Evolutionary conservation across 2,113 vertebrate species (phyloP).

Genomic region (Rhegmatorhina hoffmannsi): DNA sequence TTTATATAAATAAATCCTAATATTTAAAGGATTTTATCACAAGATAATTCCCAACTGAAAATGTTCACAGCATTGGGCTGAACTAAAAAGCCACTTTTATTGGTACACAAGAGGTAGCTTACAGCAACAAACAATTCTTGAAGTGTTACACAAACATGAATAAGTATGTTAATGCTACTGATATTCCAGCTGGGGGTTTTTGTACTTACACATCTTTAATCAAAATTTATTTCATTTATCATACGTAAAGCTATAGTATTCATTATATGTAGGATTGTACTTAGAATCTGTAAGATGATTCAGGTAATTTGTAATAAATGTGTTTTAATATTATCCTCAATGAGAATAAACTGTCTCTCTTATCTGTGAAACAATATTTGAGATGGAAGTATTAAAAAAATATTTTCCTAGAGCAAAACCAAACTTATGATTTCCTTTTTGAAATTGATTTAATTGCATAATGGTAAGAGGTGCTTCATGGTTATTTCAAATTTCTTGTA

Average conservation of each 20-base stretch:
- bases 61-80: background rate
- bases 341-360: background rate
- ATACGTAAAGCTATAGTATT: background rate
- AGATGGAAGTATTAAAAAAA: background rate
- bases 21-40: background rate
- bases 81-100: background rate
- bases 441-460: background rate
- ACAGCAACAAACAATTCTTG: background rate
- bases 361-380: background rate
- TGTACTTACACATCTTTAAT: background rate
- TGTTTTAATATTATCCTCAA: background rate
- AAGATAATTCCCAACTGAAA: background rate
- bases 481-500: background rate
- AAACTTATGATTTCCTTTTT: background rate
- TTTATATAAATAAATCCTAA: background rate
- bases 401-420: background rate
- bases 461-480: background rate
- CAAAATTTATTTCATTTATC: background rate
- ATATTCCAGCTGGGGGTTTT: background rate
- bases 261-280: background rate
- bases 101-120: background rate
- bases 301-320: background rate
- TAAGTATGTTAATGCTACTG: background rate
- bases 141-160: background rate
- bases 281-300: background rate